Conservation (phyloP, 23 tunicate genomes). For the Pegea sp. region DNA sequence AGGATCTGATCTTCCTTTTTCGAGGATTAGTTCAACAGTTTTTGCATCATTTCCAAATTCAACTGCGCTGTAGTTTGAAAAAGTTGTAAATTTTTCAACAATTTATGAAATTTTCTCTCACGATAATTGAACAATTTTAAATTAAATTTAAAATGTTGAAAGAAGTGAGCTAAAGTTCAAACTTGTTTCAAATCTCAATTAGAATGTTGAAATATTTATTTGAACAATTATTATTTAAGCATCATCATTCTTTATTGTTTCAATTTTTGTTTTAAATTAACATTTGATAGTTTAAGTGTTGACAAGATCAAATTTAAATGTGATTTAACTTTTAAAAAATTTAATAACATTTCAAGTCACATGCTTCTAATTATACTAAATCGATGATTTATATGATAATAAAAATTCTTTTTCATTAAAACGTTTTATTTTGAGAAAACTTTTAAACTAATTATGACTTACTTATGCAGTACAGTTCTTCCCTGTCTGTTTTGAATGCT, state of each 20-base stretch:
- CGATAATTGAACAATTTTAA: neutral
- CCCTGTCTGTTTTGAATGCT: slow-evolving; percentile 63
- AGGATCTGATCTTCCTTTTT: slow-evolving; percentile 36
- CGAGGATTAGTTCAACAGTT: slow-evolving; percentile 30
- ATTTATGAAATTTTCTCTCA: neutral
- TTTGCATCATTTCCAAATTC: slow-evolving; percentile 39
- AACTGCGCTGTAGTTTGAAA: slow-evolving; percentile 24
- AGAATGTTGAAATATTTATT: too few species aligned
- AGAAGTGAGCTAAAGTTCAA: neutral
- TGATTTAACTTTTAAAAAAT: too few species aligned
- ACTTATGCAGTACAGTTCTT: slow-evolving; percentile 70
- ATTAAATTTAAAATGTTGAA: neutral
- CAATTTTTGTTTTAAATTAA: too few species aligned
- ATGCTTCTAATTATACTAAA: too few species aligned
- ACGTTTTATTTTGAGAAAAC: too few species aligned
- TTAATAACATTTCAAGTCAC: too few species aligned
- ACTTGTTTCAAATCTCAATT: too few species aligned
- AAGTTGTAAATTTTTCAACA: neutral
- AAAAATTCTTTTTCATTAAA: neutral
- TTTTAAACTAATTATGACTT: neutral
- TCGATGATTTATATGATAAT: neutral
- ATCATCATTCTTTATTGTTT: too few species aligned
- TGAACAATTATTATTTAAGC: too few species aligned
- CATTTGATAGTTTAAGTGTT: too few species aligned
- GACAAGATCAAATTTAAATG: too few species aligned